Evolutionary conservation across 2,888 invertebrate species (phyloP).

Genomic region (Meteorus colon): DNA sequence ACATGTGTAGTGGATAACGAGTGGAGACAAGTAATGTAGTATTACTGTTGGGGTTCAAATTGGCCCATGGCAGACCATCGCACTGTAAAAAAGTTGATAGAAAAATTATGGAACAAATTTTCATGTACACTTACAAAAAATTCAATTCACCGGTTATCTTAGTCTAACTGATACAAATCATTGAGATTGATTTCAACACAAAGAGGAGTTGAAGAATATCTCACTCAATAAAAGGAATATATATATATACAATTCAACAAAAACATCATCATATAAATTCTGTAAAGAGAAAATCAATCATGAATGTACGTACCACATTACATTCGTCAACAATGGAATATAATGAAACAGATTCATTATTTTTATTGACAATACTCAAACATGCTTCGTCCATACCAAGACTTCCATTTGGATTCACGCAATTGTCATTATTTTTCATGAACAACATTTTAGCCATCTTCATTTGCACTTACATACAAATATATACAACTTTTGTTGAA

Average conservation of each 20-base stretch:
- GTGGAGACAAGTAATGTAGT: slow-evolving; percentile 62
- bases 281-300: too few relatives aligned
- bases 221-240: too few relatives aligned
- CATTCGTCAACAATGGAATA: slow-evolving; percentile 62
- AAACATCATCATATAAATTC: too few relatives aligned
- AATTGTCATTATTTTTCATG: slow-evolving; percentile 39
- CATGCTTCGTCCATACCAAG: slow-evolving; percentile 69
- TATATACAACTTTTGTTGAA: neutral
- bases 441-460: slow-evolving; percentile 5
- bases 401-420: slow-evolving; percentile 53
- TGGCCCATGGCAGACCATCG: slow-evolving; percentile 55
- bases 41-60: slow-evolving; percentile 57
- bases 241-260: too few relatives aligned
- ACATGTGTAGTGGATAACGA: slow-evolving; percentile 63
- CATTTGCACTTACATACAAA: neutral
- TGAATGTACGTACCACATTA: slow-evolving; percentile 56
- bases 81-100: slow-evolving; percentile 61
- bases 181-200: too few relatives aligned
- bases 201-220: too few relatives aligned
- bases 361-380: slow-evolving; percentile 62
- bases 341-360: slow-evolving; percentile 52
- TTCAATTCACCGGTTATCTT: too few relatives aligned
- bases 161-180: too few relatives aligned
- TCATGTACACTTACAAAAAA: neutral
- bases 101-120: neutral